Evolutionary conservation across 2,888 invertebrate genomes (phyloP).

Genomic region (Agrochola macilenta): DNA sequence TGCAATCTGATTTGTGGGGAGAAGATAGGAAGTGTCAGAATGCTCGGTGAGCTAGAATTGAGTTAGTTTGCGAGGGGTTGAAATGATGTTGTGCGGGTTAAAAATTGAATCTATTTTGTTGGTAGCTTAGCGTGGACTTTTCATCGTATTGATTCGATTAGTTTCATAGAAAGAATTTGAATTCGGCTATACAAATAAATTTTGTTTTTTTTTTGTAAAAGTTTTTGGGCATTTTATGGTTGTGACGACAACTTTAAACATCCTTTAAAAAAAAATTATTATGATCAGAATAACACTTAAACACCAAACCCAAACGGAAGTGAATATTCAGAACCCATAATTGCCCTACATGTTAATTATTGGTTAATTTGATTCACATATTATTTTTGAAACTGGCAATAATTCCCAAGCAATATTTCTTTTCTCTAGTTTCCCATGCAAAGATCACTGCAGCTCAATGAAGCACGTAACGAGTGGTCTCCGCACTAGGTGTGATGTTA

Average conservation of each 20-base stretch:
- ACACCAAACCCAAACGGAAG: not conserved
- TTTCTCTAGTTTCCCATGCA: not conserved
- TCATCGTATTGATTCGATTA: not conserved
- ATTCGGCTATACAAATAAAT: no score
- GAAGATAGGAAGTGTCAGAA: constrained; percentile 57
- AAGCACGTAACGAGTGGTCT: constrained; percentile 40
- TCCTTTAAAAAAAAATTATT: not conserved
- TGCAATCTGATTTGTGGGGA: constrained; percentile 67
- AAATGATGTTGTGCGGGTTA: constrained; percentile 7
- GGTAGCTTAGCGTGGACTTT: not conserved
- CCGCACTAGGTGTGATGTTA: constrained; percentile 64
- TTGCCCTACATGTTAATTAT: not conserved
- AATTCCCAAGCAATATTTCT: not conserved
- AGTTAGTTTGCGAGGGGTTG: constrained; percentile 19
- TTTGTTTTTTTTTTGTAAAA: not conserved
- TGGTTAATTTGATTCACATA: not conserved
- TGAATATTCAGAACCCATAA: not conserved
- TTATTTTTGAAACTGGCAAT: not conserved
- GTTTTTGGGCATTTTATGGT: not conserved
- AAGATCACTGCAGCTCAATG: constrained; percentile 33
- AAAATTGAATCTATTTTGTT: constrained; percentile 21
- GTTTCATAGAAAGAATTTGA: not conserved
- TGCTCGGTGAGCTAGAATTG: constrained; percentile 55
- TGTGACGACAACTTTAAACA: not conserved
- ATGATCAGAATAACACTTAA: no score